Evolutionary conservation across 2,888 invertebrate species (phyloP).

Genomic region (Synergus itoensis): DNA sequence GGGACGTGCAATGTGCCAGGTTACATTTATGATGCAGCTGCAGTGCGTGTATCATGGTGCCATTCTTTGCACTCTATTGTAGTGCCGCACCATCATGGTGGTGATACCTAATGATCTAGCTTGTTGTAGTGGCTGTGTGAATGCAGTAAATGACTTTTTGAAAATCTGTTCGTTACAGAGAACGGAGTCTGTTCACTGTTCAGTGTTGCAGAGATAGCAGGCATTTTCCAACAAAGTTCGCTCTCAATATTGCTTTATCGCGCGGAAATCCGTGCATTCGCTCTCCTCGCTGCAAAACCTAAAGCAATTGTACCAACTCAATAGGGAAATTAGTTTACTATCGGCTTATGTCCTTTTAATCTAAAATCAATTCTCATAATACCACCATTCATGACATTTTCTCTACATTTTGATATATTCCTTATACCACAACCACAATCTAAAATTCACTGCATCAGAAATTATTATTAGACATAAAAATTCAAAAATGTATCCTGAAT

Average conservation of each 20-base stretch:
- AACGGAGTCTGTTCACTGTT: neutral
- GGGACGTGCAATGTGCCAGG: conserved; percentile 44
- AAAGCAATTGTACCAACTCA: conserved; percentile 8
- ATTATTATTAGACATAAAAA: too few relatives aligned
- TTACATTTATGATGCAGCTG: conserved; percentile 51
- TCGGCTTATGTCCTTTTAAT: conserved; percentile 28
- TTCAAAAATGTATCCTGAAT: too few relatives aligned
- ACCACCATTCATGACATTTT: neutral
- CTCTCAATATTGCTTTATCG: conserved; percentile 29
- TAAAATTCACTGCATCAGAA: too few relatives aligned
- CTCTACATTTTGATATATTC: neutral
- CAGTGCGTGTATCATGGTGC: conserved; percentile 45
- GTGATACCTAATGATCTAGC: conserved; percentile 57
- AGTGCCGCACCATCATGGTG: conserved; percentile 44
- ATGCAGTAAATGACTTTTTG: conserved; percentile 58
- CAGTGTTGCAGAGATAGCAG: conserved; percentile 15
- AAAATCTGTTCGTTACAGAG: conserved; percentile 51
- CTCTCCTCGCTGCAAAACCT: neutral
- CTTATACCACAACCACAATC: neutral
- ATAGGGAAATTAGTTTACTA: conserved; percentile 13
- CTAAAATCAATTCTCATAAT: conserved; percentile 11
- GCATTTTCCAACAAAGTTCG: conserved; percentile 29
- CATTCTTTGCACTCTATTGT: conserved; percentile 48
- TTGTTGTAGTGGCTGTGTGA: conserved; percentile 50
- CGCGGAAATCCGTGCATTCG: conserved; percentile 22